phyloP scores from a whole-genome alignment of 2,113 vertebrate genomes.

The Brachypodius melanocephalos region DNA sequence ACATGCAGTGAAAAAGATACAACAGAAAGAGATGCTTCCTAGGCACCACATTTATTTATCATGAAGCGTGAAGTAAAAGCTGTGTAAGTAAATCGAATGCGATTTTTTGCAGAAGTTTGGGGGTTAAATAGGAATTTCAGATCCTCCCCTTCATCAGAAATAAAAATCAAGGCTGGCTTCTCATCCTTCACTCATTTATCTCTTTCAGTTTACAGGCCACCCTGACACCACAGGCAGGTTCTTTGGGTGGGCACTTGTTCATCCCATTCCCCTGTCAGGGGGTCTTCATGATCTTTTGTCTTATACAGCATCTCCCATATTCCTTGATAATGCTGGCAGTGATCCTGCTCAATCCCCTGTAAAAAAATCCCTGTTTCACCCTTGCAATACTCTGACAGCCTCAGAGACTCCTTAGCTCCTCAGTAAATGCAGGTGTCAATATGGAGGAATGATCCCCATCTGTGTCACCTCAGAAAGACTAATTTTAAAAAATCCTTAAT shows the following conservation, averaged over 20 bases:
- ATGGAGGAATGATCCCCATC: not conserved
- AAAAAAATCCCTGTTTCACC: not conserved
- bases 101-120: not conserved
- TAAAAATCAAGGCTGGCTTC: not conserved
- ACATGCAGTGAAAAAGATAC: not conserved
- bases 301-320: not conserved
- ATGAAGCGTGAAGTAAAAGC: not conserved
- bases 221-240: not conserved
- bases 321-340: not conserved
- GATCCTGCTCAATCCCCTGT: not conserved
- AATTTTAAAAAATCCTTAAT: not conserved
- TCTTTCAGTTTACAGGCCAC: not conserved
- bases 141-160: not conserved
- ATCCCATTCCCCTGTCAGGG: not conserved
- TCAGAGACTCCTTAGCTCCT: not conserved
- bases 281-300: not conserved
- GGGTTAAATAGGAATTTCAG: not conserved
- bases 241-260: not conserved
- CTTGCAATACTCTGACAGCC: not conserved
- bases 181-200: not conserved
- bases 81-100: not conserved
- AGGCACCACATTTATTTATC: not conserved
- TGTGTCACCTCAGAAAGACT: not conserved
- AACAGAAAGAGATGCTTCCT: not conserved
- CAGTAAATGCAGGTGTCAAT: not conserved